Base-by-base conservation (phyloP, 2,113 vertebrate genomes). In the Suncus etruscus region DNA sequence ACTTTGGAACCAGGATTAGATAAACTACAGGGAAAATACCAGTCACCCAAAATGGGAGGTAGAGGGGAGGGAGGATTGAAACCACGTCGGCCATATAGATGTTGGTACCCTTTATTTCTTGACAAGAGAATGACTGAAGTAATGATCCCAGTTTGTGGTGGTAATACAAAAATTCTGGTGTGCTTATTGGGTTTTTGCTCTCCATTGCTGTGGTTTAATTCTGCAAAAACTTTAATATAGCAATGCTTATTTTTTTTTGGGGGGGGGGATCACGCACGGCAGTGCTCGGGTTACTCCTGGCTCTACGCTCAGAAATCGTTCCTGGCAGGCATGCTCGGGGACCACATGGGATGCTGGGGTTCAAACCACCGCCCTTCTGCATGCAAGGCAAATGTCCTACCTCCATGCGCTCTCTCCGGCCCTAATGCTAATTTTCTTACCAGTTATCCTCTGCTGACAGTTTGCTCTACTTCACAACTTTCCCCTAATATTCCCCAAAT, bases 401-500 rank as follows among this genome's bases (percentile, higher is more conserved):
- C 39, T 39, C 39, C 39, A 39, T 39, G 39, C 5, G 39, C 5
- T 39, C 39, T 39, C 39, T 39, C 5, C 39, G 3, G 39, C 39
- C 39, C 39, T 5, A 39, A 39, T 39, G 39, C 39, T 39, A 39
- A 5, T 39, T 39, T 39, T 39, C 39, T 39, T 39, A 39, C 39
- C 39, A 39, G 22, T 16, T 61, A 75, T 74, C 61, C 11, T 86
- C 39, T 85, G n/a, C 51, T 72, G 25, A 84, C 54, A 70, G 58
- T 79, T 91, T 87, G 29, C 86, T 89, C 6, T 58, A 20, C 29
- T 88, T 92, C 50, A 85, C n/a, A 82, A 63, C 48, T 87, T 90
- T 77, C 29, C 10, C 15, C 63, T 90, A 85, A 93, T 50, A 75
- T 89, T 91, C 66, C 31, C 54, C 76, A 20, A 1, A 61, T 63